Base-by-base conservation (phyloP, 2,797 vertebrate species). In the Allochrocebus solatus region DNA sequence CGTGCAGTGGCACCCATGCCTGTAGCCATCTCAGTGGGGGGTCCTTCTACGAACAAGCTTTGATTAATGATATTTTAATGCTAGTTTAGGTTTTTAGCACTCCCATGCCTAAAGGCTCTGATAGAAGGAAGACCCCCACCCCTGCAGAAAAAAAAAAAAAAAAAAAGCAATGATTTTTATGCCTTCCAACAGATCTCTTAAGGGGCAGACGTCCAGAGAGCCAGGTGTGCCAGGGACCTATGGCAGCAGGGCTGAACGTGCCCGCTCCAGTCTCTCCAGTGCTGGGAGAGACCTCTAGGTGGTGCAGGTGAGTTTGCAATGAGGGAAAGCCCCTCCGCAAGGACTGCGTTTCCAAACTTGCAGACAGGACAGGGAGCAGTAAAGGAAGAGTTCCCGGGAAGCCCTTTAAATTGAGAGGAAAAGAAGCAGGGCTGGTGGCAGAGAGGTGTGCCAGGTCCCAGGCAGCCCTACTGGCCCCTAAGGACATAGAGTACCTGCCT, bases 221-320 rank as follows among this genome's bases (percentile, higher is more conserved):
- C 86, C 90, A 89, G 79, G 39, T 70, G 64, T 4, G 0, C 41
- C 9, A 8, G 8, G 36, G 80, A 57, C 36, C 3, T 39, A 3
- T 13, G n/a, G 53, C 24, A 43, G 39, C 8, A 17, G 19, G 53
- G 28, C 53, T 53, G 33, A 14, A 8, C 9, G 5, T 11, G 30
- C 50, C 64, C 17, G 3, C 33, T 75, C 4, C 48, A 11, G 78
- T 81, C 46, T 93, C 74, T 93, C 80, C 93, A 89, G 76, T 97
- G 78, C 98, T 50, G 53, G 95, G 4, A 82, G 33, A 92, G 91
- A 95, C 98, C 99, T 98, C 98, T 99, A 99, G 99, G 90, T 98
- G 99, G 99, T 96, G 98, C 78, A 94, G 97, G 98, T 74, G 98
- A 98, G 98, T 98, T 97, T 97, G 64, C 17, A 13, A 95, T 79